A percentile compares a stretch with the other conserved stretches of the same genome.
Conservation (phyloP, 2,888 invertebrate species). For the Andrena haemorrhoa region DNA sequence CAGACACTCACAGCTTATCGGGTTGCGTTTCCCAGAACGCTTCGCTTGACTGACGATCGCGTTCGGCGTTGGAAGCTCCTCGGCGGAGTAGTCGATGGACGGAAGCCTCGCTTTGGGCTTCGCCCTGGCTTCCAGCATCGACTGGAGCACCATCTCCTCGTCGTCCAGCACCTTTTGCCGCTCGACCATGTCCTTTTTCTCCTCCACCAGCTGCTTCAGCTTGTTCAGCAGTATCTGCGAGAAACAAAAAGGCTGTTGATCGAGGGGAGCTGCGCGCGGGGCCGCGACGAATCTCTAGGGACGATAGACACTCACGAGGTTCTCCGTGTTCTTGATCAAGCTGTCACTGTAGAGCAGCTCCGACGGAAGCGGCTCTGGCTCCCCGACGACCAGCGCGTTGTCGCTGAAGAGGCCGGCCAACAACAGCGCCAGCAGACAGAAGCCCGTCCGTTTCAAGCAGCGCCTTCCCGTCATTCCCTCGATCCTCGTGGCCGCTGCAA, state of each 20-base stretch:
- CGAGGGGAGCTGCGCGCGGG: background rate
- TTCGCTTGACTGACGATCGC: conserved; percentile 67
- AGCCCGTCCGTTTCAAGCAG: conserved; percentile 67
- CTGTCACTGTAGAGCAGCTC: conserved; percentile 72
- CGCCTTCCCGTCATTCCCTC: conserved; percentile 78
- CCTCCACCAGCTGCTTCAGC: conserved; percentile 75
- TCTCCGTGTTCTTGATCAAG: conserved; percentile 72
- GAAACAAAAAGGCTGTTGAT: background rate
- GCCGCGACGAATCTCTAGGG: background rate
- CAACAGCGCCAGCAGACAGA: conserved; percentile 75
- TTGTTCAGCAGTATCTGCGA: conserved; percentile 73
- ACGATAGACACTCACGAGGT: conserved; percentile 66
- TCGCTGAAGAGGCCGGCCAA: conserved; percentile 60
- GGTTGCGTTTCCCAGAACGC: conserved; percentile 78
- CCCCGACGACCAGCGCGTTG: conserved; percentile 70
- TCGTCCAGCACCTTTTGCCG: conserved; percentile 77
- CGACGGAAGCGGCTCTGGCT: conserved; percentile 74
- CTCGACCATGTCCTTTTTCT: conserved; percentile 75
- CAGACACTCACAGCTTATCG: conserved; percentile 75
- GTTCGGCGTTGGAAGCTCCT: conserved; percentile 79
- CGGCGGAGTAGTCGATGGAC: conserved; percentile 67
- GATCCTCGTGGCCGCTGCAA: conserved; percentile 68
- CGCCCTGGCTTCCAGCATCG: conserved; percentile 73
- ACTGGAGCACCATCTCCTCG: conserved; percentile 76
- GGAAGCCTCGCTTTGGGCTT: conserved; percentile 55